These are phyloP conservation scores for Enteromius paludinosus DNA, from an alignment of 2,797 vertebrate genomes.

Conservation along the genomic window DNA sequence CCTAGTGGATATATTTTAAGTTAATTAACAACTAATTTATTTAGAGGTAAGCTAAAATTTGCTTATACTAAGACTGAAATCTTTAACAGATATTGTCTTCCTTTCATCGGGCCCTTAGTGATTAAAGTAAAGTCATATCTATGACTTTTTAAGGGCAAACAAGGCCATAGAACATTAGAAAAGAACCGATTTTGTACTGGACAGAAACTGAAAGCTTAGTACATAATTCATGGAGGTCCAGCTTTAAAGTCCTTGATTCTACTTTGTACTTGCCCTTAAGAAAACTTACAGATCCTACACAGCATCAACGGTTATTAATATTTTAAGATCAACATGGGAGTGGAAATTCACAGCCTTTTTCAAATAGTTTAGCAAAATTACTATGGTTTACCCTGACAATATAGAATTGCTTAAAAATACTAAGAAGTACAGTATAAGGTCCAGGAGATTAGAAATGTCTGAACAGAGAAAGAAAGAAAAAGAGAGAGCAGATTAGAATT, in stretches of 20 bases:
- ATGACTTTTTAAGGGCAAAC: slow-evolving; percentile 10
- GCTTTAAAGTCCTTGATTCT: slow-evolving; percentile 23
- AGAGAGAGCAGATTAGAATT: neutral
- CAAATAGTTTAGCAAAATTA: neutral
- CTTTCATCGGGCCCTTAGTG: neutral
- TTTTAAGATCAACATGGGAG: neutral
- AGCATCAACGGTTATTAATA: neutral
- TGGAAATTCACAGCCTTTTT: neutral
- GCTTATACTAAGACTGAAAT: neutral
- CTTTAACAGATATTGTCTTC: slow-evolving; percentile 3
- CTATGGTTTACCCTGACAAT: neutral
- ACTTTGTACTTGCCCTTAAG: slow-evolving; percentile 10
- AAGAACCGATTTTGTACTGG: slow-evolving; percentile 1
- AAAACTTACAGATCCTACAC: neutral
- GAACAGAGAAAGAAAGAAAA: neutral
- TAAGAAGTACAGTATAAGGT: neutral
- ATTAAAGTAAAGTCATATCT: slow-evolving; percentile 19
- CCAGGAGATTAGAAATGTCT: neutral
- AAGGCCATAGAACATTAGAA: slow-evolving; percentile 10
- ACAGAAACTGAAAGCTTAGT: slow-evolving; percentile 12
- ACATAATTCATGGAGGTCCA: slow-evolving; percentile 28
- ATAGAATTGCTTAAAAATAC: neutral
- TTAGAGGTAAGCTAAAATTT: slow-evolving; percentile 16
- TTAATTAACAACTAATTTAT: slow-evolving; percentile 36
- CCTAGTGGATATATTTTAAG: slow-evolving; percentile 5